Evolutionary conservation across 1,140 invertebrate species (phyloP).

Genomic region (Gryon sp.): DNA sequence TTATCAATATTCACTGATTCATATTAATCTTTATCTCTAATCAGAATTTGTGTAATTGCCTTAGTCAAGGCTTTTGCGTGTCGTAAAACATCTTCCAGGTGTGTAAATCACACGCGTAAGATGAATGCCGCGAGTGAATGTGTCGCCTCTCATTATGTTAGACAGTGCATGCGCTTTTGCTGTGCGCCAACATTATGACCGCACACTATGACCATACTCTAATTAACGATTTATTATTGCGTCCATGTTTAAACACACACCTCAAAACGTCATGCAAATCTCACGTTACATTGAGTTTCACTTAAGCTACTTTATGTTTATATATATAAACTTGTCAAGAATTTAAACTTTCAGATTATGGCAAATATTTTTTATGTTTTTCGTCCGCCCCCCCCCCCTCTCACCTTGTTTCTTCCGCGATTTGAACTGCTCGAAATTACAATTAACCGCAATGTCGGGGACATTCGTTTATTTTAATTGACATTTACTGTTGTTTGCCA

Average conservation of each 20-base stretch:
- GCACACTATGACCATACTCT: conserved; percentile 5
- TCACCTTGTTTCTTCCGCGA: neutral
- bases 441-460: conserved; percentile 1
- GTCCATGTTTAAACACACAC: neutral
- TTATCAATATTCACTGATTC: too few relatives aligned
- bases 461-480: conserved; percentile 38
- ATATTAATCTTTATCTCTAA: too few relatives aligned
- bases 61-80: too few relatives aligned
- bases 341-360: conserved; percentile 18
- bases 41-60: too few relatives aligned
- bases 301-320: neutral
- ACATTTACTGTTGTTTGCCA: conserved; percentile 27
- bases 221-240: conserved; percentile 30
- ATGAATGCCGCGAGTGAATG: conserved; percentile 47
- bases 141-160: conserved; percentile 39
- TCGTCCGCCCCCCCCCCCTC: neutral
- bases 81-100: conserved; percentile 13
- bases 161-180: neutral
- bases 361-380: conserved; percentile 12
- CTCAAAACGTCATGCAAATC: conserved; percentile 15
- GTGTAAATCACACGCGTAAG: conserved; percentile 33
- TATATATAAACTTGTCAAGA: conserved; percentile 9
- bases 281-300: conserved; percentile 3
- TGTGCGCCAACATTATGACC: conserved; percentile 19
- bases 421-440: neutral